Evolutionary conservation across 1,140 invertebrate species (phyloP).

Genomic region (Druon quercuslanigerum): DNA sequence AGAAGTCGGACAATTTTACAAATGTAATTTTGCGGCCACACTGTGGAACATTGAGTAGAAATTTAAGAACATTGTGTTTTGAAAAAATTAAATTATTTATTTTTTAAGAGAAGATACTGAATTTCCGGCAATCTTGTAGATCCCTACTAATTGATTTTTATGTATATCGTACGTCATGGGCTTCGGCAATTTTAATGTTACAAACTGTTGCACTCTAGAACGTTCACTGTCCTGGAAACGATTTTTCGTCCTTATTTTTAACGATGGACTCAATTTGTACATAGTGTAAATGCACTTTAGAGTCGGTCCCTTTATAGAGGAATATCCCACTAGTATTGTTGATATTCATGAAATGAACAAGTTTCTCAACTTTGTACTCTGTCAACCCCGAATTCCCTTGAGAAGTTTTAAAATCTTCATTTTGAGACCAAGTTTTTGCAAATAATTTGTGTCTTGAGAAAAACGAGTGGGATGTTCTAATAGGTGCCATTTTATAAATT

Average conservation of each 20-base stretch:
- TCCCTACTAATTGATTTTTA: not conserved
- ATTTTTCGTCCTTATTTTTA: constrained; percentile 11
- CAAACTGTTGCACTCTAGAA: not conserved
- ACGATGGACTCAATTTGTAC: constrained; percentile 52
- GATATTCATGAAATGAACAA: not conserved
- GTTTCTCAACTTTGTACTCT: not conserved
- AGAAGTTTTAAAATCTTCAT: not conserved
- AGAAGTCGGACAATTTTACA: no score
- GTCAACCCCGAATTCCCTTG: constrained; percentile 1
- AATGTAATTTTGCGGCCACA: no score
- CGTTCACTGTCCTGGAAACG: not conserved
- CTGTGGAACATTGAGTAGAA: no score
- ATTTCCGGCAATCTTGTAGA: constrained; percentile 1
- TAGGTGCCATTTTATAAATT: constrained; percentile 12
- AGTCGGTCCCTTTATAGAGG: constrained; percentile 39
- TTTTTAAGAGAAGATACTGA: not conserved
- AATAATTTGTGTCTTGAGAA: not conserved
- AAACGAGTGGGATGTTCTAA: constrained; percentile 14
- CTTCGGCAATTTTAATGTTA: constrained; percentile 27
- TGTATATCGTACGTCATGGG: constrained; percentile 5
- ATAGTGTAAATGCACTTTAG: constrained; percentile 67
- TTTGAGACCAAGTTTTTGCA: not conserved
- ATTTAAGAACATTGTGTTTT: no score
- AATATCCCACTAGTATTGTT: constrained; percentile 22
- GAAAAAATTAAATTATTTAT: not conserved